Conservation (phyloP, 2,797 vertebrate genomes). For the Agapornis canus region DNA sequence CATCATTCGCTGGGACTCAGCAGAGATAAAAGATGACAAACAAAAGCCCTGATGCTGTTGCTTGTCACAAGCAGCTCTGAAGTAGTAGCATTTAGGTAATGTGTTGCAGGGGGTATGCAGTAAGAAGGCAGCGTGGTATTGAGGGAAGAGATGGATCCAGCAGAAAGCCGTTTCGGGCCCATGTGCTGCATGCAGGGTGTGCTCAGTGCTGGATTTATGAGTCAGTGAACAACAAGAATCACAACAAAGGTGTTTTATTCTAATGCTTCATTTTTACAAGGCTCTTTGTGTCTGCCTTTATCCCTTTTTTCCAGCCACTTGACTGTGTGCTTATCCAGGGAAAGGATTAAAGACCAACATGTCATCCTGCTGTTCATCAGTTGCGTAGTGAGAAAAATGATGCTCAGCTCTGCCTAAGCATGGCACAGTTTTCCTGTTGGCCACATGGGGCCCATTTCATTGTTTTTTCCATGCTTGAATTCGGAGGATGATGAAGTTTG, state of each 20-base stretch:
- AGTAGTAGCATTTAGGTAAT: not conserved
- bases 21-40: slow-evolving; percentile 29
- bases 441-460: not conserved
- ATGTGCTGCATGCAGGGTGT: not conserved
- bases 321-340: not conserved
- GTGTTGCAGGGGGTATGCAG: not conserved
- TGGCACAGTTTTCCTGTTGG: not conserved
- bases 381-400: not conserved
- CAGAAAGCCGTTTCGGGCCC: not conserved
- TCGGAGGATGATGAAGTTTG: not conserved
- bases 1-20: not conserved
- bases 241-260: not conserved
- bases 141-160: not conserved
- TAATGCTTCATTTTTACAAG: not conserved
- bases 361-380: not conserved
- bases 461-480: not conserved
- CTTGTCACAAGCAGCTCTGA: slow-evolving; percentile 21
- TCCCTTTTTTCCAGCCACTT: not conserved
- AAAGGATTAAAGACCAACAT: not conserved
- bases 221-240: not conserved
- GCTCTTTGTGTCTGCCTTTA: not conserved
- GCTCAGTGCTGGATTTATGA: not conserved
- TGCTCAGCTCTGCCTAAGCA: not conserved
- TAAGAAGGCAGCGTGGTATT: not conserved
- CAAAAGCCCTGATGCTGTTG: not conserved